Conservation (phyloP, 2,888 invertebrate genomes). For the Drosophila setosimentum region DNA sequence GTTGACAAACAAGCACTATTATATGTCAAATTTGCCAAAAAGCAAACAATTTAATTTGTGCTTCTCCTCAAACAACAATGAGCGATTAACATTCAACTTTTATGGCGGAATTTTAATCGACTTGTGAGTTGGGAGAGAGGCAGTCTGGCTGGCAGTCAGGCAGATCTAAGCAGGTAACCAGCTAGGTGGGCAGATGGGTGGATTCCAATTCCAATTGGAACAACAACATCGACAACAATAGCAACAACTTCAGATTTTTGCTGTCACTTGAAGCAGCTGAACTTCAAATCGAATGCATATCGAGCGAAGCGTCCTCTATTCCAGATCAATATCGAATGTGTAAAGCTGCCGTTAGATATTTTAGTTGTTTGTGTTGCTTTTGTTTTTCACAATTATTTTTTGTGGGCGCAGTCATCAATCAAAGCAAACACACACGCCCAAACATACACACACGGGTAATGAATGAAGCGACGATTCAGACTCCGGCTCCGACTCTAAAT, state of each 20-base stretch:
- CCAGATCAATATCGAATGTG: slow-evolving; percentile 58
- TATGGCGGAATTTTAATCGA: slow-evolving; percentile 77
- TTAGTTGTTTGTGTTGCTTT: neutral
- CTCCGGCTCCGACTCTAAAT: neutral
- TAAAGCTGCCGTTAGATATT: slow-evolving; percentile 46
- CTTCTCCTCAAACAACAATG: slow-evolving; percentile 69
- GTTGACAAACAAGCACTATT: slow-evolving; percentile 36
- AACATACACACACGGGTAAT: neutral
- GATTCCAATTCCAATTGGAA: slow-evolving; percentile 36
- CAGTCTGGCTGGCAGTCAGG: neutral
- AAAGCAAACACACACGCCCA: slow-evolving; percentile 33
- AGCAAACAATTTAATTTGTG: slow-evolving; percentile 76
- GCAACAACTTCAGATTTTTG: slow-evolving; percentile 14
- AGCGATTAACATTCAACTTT: slow-evolving; percentile 76
- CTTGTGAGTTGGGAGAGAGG: slow-evolving; percentile 42
- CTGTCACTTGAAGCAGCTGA: slow-evolving; percentile 61
- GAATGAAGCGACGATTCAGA: slow-evolving; percentile 21
- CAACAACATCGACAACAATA: slow-evolving; percentile 18
- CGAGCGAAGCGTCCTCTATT: slow-evolving; percentile 19
- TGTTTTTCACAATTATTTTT: neutral
- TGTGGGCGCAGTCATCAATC: slow-evolving; percentile 75
- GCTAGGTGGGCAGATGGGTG: slow-evolving; percentile 50
- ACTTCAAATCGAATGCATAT: slow-evolving; percentile 46
- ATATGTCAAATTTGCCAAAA: slow-evolving; percentile 71
- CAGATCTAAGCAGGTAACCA: slow-evolving; percentile 8